Evolutionary conservation across 2,113 vertebrate species (phyloP).

Genomic region (Chloebia gouldiae): DNA sequence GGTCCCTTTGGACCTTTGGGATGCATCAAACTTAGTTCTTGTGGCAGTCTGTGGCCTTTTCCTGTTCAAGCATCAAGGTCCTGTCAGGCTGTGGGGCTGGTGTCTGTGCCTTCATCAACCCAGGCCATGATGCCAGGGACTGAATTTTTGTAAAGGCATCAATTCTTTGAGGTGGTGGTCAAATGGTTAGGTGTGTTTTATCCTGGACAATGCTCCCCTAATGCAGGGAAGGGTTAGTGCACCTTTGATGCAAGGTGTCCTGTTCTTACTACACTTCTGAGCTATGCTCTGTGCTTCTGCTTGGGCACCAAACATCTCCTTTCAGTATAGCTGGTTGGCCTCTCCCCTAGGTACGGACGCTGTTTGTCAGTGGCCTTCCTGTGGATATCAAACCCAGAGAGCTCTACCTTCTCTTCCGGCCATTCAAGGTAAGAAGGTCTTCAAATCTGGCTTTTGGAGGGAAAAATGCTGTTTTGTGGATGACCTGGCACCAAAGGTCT

Average conservation of each 20-base stretch:
- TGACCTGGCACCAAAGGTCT: neutral
- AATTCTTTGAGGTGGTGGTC: neutral
- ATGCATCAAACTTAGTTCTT: neutral
- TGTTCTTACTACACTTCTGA: neutral
- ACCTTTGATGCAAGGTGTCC: neutral
- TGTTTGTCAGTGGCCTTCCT: conserved; percentile 96
- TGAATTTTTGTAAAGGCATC: neutral
- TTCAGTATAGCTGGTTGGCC: neutral
- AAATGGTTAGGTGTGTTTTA: neutral
- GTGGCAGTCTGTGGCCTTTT: neutral
- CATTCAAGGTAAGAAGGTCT: conserved; percentile 86
- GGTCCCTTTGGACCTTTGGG: neutral
- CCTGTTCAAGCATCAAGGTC: neutral
- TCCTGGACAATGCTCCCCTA: neutral
- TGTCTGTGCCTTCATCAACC: neutral
- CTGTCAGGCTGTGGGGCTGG: neutral
- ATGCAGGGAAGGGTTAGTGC: neutral
- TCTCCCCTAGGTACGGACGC: conserved; percentile 83
- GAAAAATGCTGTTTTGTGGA: neutral
- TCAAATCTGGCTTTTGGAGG: neutral
- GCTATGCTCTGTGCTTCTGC: neutral
- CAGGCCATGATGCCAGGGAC: neutral
- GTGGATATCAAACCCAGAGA: conserved; percentile 97
- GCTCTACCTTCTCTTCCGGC: conserved; percentile 95
- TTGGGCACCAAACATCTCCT: neutral